phyloP scores from a whole-genome alignment of 1,140 invertebrate species.

The Drosophila seguyi region DNA sequence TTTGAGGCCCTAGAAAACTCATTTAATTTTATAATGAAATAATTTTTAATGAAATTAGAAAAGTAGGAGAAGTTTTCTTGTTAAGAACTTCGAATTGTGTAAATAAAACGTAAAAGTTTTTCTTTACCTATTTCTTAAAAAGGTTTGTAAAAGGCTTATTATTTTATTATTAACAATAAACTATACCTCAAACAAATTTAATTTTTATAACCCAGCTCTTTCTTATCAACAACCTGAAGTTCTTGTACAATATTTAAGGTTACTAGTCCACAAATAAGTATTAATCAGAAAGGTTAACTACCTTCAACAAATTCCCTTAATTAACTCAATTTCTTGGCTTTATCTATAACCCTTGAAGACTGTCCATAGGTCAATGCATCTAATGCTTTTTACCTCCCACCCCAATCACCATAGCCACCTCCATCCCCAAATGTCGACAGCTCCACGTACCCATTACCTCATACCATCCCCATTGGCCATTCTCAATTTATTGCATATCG shows the following conservation, averaged over 20 bases:
- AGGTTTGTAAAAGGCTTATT: no score
- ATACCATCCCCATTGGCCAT: slow-evolving; percentile 51
- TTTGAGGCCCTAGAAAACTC: no score
- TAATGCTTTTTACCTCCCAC: not conserved
- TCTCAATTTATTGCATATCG: slow-evolving; percentile 72
- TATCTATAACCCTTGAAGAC: not conserved
- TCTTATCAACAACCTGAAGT: no score
- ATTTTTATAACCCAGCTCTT: no score
- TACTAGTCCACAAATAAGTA: no score
- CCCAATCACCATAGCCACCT: not conserved
- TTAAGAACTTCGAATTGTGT: not conserved
- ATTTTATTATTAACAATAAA: no score
- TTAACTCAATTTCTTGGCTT: not conserved
- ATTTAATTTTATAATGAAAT: not conserved
- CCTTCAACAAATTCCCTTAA: not conserved
- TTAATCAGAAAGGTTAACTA: not conserved
- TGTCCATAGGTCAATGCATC: not conserved
- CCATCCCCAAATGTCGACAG: not conserved
- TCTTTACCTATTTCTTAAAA: no score
- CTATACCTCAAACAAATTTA: no score
- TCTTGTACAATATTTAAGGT: no score
- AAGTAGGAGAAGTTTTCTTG: not conserved
- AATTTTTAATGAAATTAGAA: not conserved
- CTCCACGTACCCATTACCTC: not conserved
- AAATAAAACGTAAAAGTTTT: no score